Base-by-base conservation (phyloP, 2,113 vertebrate species). In the Zapornia atra region DNA sequence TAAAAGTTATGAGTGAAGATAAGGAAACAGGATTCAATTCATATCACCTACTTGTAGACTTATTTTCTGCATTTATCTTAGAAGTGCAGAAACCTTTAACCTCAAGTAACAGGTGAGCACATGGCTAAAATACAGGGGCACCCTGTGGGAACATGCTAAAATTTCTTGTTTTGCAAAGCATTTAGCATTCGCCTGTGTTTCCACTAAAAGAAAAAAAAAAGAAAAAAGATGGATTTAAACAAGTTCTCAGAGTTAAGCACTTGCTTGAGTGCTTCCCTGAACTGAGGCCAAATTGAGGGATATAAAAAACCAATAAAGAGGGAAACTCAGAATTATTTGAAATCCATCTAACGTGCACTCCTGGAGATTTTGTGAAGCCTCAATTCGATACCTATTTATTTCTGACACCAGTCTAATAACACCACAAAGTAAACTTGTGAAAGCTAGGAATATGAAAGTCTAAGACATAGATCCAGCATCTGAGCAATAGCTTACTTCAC, bases 241-340 rank as follows among this genome's bases (percentile, higher is more conserved):
- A 73, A 5, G 6, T 46, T 71, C n/a, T 83, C 42, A 42, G 42
- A 94, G 21, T 54, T 90, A 76, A 92, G 53, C 38, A 28, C 48
- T 79, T 90, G 33, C 66, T 60, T 76, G 66, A 94, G 53, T 90
- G 66, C 38, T 66, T 86, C 44, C 31, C 26, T 88, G 79, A 88
- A 88, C 14, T 72, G 34, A 85, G 76, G 48, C 10, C 44, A 90
- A 90, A 92, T 46, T 59, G 46, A 79, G 64, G 4, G 34, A 77
- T 61, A 53, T n/a, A 60, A 86, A 88, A 93, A 82, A 78, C 15
- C 53, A 89, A 93, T 84, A 38, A 72, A 86, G 25, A 25, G 5
- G 17, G 17, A 91, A 89, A 72, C 5, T 50, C 25, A 42, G 42
- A 81, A 63, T 78, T 0, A 81, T 80, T 73, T 87, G 7, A 73